Conservation (phyloP, 2,888 invertebrate genomes). For the Chrysodeixis includens region DNA sequence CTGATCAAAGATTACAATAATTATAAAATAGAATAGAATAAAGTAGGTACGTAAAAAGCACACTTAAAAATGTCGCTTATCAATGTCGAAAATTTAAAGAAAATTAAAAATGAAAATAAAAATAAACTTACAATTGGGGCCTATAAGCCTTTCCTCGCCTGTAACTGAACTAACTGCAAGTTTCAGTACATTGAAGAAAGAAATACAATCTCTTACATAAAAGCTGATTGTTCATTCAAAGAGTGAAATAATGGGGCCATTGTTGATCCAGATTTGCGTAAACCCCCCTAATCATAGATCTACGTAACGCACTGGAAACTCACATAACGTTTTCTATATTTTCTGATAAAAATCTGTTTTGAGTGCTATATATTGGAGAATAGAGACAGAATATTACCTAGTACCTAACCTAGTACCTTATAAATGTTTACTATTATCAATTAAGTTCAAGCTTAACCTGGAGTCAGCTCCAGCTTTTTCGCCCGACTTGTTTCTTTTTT, state of each 20-base stretch:
- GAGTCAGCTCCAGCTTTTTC: too few species aligned
- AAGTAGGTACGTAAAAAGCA: too few species aligned
- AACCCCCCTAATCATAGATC: constrained; percentile 11
- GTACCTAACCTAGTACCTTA: too few species aligned
- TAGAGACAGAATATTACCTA: too few species aligned
- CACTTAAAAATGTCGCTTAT: too few species aligned
- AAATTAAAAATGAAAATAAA: neutral
- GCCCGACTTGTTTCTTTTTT: too few species aligned
- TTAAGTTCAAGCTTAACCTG: too few species aligned
- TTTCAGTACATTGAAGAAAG: neutral
- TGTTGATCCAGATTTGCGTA: constrained; percentile 36
- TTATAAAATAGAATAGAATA: too few species aligned
- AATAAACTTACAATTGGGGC: constrained; percentile 15
- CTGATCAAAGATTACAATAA: too few species aligned
- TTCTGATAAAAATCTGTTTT: neutral
- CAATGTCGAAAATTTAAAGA: too few species aligned
- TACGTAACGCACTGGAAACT: constrained; percentile 10
- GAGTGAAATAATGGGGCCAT: constrained; percentile 33
- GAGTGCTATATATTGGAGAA: too few species aligned
- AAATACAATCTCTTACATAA: constrained; percentile 31
- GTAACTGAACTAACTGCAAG: constrained; percentile 12
- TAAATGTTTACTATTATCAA: too few species aligned
- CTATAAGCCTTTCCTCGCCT: neutral
- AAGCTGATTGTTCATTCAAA: constrained; percentile 43
- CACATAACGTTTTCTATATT: neutral